Conservation (phyloP, 2,113 vertebrate species). For the Calyptommatus sinebrachiatus region DNA sequence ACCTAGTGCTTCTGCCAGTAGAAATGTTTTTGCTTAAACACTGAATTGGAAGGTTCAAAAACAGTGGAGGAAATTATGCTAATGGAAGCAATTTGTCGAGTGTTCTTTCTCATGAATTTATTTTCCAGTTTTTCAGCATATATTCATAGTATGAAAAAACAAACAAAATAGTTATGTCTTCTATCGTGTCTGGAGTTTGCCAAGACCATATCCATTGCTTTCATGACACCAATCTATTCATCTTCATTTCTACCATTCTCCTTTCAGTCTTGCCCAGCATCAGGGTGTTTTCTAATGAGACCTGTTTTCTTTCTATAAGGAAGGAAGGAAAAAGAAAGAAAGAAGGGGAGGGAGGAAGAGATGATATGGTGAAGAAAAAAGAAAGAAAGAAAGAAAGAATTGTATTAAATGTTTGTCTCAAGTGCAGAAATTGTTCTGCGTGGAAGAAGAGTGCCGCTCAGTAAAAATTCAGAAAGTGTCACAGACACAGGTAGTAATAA, state of each 20-base stretch:
- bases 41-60: background rate
- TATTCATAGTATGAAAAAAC: background rate
- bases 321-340: no score
- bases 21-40: background rate
- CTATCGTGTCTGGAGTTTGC: no score
- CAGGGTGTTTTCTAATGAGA: no score
- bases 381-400: background rate
- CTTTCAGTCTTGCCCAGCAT: no score
- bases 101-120: background rate
- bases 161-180: background rate
- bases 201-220: no score
- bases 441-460: background rate
- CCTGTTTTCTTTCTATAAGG: no score
- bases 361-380: no score
- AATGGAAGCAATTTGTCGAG: background rate
- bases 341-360: no score
- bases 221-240: no score
- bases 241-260: no score
- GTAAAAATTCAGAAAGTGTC: background rate
- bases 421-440: background rate
- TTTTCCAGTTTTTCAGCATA: background rate
- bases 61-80: background rate
- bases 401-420: background rate
- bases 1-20: background rate
- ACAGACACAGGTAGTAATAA: no score